phyloP scores from a whole-genome alignment of 30 jellyfish, hydroid and myxozoan species.

The Haliclystus octoradiatus region DNA sequence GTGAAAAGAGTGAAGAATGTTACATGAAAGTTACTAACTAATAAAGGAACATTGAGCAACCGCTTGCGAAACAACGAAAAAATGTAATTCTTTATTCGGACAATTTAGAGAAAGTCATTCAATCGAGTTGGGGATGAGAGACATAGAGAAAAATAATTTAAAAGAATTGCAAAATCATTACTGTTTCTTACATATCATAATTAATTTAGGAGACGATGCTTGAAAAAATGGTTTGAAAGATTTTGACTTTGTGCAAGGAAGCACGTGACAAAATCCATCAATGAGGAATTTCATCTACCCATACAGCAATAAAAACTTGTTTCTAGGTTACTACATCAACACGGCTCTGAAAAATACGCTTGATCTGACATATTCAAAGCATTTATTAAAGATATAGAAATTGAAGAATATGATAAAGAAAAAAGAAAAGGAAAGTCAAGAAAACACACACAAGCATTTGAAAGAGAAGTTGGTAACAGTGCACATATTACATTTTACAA shows the following conservation, averaged over 20 bases:
- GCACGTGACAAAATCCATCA: constrained; percentile 6
- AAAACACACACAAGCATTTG: constrained; percentile 16
- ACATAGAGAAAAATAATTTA: constrained; percentile 5
- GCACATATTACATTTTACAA: constrained; percentile 25
- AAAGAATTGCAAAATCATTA: constrained; percentile 14
- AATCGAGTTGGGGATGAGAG: constrained; percentile 6
- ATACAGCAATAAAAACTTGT: constrained; percentile 4
- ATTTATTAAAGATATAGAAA: background rate
- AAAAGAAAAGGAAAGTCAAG: constrained; percentile 7
- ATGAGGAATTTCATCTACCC: constrained; percentile 14
- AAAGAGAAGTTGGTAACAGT: constrained; percentile 17
- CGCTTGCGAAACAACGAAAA: constrained; percentile 17
- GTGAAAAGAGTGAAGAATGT: constrained; percentile 2
- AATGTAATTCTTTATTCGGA: constrained; percentile 4
- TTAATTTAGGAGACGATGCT: constrained; percentile 20
- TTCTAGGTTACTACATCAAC: constrained; percentile 16
- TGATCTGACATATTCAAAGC: constrained; percentile 15
- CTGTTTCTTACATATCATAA: constrained; percentile 16
- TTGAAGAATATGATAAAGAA: background rate
- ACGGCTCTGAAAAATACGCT: constrained; percentile 20
- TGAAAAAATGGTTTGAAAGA: constrained; percentile 17
- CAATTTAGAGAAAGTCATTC: constrained; percentile 9
- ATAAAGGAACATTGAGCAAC: constrained; percentile 15
- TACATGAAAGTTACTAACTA: constrained; percentile 18
- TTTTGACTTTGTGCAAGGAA: constrained; percentile 14